phyloP scores from a whole-genome alignment of 92 coral and sea anemone species.

The Porites evermanni region DNA sequence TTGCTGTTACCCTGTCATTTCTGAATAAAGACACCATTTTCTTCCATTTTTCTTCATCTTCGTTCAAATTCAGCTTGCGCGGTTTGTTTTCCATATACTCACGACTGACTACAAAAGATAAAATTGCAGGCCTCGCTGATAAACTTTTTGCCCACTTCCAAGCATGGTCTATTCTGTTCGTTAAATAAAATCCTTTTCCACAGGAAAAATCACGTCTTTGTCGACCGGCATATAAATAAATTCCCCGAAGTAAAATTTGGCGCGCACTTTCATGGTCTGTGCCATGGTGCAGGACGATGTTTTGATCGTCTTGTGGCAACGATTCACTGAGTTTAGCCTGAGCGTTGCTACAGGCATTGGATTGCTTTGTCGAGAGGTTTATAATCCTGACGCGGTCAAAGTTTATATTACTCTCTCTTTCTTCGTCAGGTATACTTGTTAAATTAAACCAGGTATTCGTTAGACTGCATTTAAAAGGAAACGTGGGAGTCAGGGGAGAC shows the following conservation, averaged over 20 bases:
- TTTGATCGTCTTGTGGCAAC: background rate
- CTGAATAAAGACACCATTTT: conserved; percentile 52
- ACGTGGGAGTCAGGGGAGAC: conserved; percentile 19
- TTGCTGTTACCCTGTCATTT: conserved; percentile 39
- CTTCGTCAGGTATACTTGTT: background rate
- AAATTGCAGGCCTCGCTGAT: conserved; percentile 56
- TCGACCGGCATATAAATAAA: conserved; percentile 33
- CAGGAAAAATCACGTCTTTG: conserved; percentile 65
- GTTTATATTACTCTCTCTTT: background rate
- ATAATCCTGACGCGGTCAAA: conserved; percentile 3
- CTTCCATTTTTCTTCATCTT: conserved; percentile 39
- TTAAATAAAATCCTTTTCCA: conserved; percentile 63
- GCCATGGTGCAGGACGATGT: conserved; percentile 55
- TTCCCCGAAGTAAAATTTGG: conserved; percentile 53
- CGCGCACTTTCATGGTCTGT: conserved; percentile 67
- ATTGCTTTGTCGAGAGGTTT: conserved; percentile 26
- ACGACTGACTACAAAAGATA: conserved; percentile 49
- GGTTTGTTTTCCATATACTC: conserved; percentile 4
- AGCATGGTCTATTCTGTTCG: conserved; percentile 36
- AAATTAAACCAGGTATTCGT: conserved; percentile 27
- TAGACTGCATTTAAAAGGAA: conserved; percentile 9
- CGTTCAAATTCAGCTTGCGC: conserved; percentile 10
- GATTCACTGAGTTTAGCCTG: background rate
- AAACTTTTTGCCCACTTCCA: conserved; percentile 54
- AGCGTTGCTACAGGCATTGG: background rate